Percentiles rank a stretch among this genome's conserved stretches.
phyloP scores from a whole-genome alignment of 2,888 invertebrate species.

The Coronaproctus castanopsis region DNA sequence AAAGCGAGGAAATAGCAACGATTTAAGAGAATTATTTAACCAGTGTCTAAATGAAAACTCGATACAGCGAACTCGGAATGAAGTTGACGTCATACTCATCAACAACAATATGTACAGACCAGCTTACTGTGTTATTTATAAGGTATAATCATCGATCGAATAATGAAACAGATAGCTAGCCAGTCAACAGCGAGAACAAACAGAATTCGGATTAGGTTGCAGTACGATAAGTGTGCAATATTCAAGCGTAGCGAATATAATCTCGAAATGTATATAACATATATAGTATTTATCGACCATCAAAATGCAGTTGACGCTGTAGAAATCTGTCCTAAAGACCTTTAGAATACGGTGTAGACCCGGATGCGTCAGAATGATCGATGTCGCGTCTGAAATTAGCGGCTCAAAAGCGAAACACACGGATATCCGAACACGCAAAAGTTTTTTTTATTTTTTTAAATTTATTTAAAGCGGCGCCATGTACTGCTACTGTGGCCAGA shows the following conservation, averaged over 20 bases:
- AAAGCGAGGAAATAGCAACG: no score
- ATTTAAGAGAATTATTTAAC: no score
- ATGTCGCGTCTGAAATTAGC: not conserved
- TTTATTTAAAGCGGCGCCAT: no score
- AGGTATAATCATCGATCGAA: not conserved
- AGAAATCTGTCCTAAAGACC: not conserved
- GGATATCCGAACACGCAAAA: no score
- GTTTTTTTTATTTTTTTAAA: no score
- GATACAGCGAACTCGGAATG: not conserved
- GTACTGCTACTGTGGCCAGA: no score
- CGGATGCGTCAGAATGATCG: not conserved
- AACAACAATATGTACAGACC: not conserved
- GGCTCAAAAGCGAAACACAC: no score
- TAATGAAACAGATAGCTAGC: not conserved
- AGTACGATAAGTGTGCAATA: not conserved
- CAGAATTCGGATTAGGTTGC: not conserved
- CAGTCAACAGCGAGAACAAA: not conserved
- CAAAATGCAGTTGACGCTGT: not conserved
- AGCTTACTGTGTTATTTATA: not conserved
- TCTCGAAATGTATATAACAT: not conserved
- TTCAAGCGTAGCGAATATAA: not conserved
- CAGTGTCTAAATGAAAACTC: no score
- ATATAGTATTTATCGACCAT: not conserved
- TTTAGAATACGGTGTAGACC: not conserved
- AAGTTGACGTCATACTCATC: not conserved